These are phyloP conservation scores for Prionailurus viverrinus DNA, from an alignment of 2,113 vertebrate species.

Conservation along the genomic window DNA sequence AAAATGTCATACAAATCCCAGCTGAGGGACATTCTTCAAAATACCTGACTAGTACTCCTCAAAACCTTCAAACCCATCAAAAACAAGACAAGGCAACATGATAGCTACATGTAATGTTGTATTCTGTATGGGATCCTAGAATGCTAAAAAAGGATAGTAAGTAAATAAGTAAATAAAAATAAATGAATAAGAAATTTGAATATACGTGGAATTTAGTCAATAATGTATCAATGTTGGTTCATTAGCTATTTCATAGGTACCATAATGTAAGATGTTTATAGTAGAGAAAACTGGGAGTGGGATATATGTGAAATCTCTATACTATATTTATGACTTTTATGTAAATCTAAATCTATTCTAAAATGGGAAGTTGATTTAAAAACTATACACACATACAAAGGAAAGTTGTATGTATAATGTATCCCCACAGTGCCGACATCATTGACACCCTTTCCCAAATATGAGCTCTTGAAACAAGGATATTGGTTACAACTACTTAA, in stretches of 20 bases:
- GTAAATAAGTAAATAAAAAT: background rate
- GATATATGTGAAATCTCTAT: background rate
- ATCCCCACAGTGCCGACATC: background rate
- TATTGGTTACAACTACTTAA: background rate
- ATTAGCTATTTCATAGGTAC: background rate
- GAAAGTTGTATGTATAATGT: accelerated
- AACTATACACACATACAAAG: background rate
- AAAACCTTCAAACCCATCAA: background rate
- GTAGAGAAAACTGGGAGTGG: background rate
- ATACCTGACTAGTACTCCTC: background rate
- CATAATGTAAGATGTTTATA: background rate
- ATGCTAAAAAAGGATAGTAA: background rate
- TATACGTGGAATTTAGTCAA: background rate
- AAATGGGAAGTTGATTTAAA: constrained; percentile 3
- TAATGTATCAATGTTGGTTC: background rate
- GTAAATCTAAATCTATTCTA: background rate
- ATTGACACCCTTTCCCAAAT: background rate
- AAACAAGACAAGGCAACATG: background rate
- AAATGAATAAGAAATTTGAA: background rate
- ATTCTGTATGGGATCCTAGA: background rate
- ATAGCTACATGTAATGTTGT: background rate
- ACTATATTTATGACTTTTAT: background rate
- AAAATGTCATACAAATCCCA: background rate
- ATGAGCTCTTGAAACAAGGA: background rate
- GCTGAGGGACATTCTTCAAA: background rate